Percentiles rank a stretch among this genome's conserved stretches.
phyloP scores from a whole-genome alignment of 2,797 vertebrate genomes.

The Myripristis murdjan region DNA sequence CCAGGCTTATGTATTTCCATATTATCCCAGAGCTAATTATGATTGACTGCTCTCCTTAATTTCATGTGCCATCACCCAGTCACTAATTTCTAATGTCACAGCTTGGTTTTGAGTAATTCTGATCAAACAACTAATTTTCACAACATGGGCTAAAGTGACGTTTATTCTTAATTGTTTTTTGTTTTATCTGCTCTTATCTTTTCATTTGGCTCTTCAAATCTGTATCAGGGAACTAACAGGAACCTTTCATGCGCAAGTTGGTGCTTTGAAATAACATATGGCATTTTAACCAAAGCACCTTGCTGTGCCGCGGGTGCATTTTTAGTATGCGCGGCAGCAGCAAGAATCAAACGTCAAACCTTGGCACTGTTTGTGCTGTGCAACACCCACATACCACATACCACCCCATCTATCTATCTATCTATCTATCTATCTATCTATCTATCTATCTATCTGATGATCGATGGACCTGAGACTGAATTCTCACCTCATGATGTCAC shows the following conservation, averaged over 20 bases:
- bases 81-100: slow-evolving; percentile 37
- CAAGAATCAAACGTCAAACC: not conserved
- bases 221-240: not conserved
- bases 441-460: not conserved
- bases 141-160: not conserved
- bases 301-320: no score
- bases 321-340: no score
- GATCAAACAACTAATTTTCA: slow-evolving; percentile 9
- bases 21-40: slow-evolving; percentile 33
- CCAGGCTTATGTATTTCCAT: not conserved
- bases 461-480: not conserved
- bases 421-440: not conserved
- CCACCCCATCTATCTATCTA: not conserved
- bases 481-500: slow-evolving; percentile 32
- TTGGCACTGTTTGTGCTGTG: no score
- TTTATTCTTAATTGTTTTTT: not conserved
- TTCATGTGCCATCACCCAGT: slow-evolving; percentile 20
- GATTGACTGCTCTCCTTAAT: slow-evolving; percentile 29
- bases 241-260: no score
- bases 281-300: no score
- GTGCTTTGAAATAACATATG: no score
- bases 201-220: not conserved
- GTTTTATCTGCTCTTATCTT: not conserved
- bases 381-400: no score
- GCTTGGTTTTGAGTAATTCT: not conserved